Conservation (phyloP, 2,888 invertebrate genomes). For the Andricus curvator region DNA sequence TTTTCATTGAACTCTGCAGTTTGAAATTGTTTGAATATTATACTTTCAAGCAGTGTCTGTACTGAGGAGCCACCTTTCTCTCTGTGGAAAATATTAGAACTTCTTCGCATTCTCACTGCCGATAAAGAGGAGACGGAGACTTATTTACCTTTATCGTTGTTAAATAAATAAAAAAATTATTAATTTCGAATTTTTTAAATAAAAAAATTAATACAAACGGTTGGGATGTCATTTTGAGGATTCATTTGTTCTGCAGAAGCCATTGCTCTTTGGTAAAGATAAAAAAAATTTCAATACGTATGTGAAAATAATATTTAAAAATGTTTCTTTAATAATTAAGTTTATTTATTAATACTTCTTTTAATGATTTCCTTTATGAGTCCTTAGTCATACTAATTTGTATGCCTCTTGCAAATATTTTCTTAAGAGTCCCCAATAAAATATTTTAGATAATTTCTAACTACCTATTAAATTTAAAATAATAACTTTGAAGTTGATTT, state of each 20-base stretch:
- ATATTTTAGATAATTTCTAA: background rate
- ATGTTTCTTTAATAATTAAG: background rate
- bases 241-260: background rate
- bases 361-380: too few species aligned
- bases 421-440: background rate
- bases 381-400: too few species aligned
- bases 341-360: too few species aligned
- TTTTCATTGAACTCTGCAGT: background rate
- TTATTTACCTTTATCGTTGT: background rate
- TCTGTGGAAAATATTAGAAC: conserved; percentile 47
- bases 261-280: too few species aligned
- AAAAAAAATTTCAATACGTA: too few species aligned
- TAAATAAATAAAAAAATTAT: background rate
- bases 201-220: too few species aligned
- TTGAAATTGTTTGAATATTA: background rate
- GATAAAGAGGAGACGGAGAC: conserved; percentile 50
- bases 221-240: background rate
- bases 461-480: background rate
- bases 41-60: conserved; percentile 44
- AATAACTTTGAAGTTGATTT: too few species aligned
- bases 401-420: background rate
- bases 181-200: background rate
- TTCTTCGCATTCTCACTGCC: conserved; percentile 46
- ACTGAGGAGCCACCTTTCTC: conserved; percentile 39
- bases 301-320: background rate